Evolutionary conservation across 2,888 invertebrate species (phyloP).

Genomic region (Coleophora deauratella): DNA sequence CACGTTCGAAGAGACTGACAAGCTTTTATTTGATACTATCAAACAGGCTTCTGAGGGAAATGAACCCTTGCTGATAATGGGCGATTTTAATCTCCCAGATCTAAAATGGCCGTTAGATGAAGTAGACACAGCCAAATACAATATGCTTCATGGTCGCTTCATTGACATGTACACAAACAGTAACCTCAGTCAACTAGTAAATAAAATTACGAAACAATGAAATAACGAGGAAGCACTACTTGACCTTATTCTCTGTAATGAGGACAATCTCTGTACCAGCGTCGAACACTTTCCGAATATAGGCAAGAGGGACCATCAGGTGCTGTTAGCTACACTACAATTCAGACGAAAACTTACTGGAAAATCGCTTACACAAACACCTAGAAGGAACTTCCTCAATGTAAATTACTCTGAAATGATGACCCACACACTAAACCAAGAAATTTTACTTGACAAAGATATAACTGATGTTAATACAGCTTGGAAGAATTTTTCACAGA

Average conservation of each 20-base stretch:
- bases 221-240: background rate
- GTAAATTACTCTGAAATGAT: background rate
- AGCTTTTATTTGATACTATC: constrained; percentile 3
- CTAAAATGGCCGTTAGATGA: too few species aligned
- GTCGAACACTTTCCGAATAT: background rate
- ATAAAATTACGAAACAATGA: background rate
- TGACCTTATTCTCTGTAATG: background rate
- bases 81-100: too few species aligned
- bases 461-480: too few species aligned
- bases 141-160: background rate
- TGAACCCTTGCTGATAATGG: background rate
- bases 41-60: constrained; percentile 1
- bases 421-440: background rate
- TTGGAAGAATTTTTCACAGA: background rate
- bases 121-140: background rate
- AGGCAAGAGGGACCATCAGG: too few species aligned
- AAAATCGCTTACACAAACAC: background rate
- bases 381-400: background rate
- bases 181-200: background rate
- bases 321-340: too few species aligned
- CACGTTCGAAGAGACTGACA: constrained; percentile 3
- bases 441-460: background rate
- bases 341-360: too few species aligned
- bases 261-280: background rate
- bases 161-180: background rate